Conservation (phyloP, 1,140 invertebrate species). For the Bombyx mori region ASM3026992v2 NC_085116.1:1150001-1150500, state of each 20-base stretch:
- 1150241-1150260: conserved; percentile 72
- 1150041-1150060: conserved; percentile 81
- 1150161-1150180: conserved; percentile 68
- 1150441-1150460: conserved; percentile 80
- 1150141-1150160: conserved; percentile 53
- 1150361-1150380: conserved; percentile 83
- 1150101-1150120: conserved; percentile 82
- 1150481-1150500: conserved; percentile 78
- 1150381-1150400: conserved; percentile 77
- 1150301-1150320: conserved; percentile 48
- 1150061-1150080: conserved; percentile 83
- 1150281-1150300: conserved; percentile 64
- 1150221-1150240: conserved; percentile 68
- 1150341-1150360: conserved; percentile 76
- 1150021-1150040: conserved; percentile 85
- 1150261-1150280: conserved; percentile 70
- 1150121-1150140: conserved; percentile 68
- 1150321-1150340: conserved; percentile 62
- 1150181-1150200: conserved; percentile 65
- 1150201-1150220: conserved; percentile 64
- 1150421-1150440: conserved; percentile 92
- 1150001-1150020: conserved; percentile 89
- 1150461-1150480: conserved; percentile 57
- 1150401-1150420: conserved; percentile 80
- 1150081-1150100: conserved; percentile 77